phyloP scores from a whole-genome alignment of 2,113 vertebrate genomes.

The Ornithorhynchus anatinus region DNA sequence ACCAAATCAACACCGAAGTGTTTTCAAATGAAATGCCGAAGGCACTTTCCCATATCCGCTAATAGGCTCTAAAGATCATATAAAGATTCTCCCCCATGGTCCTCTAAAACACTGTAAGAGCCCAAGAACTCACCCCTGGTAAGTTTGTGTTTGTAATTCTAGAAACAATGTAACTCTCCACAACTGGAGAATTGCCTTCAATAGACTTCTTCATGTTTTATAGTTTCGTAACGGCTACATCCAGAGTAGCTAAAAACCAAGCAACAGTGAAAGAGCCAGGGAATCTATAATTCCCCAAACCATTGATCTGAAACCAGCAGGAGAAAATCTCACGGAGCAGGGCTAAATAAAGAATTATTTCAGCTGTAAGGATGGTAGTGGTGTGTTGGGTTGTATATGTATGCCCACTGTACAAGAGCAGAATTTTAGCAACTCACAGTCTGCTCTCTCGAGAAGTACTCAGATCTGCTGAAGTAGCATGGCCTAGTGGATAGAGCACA shows the following conservation, averaged over 20 bases:
- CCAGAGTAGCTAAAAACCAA: background rate
- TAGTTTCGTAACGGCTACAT: background rate
- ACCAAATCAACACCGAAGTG: background rate
- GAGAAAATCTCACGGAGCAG: background rate
- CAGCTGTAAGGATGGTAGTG: background rate
- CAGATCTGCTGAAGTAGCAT: too few species aligned
- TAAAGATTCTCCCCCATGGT: background rate
- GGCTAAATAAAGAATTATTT: background rate
- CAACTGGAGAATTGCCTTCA: background rate
- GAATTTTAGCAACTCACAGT: too few species aligned
- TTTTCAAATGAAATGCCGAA: background rate
- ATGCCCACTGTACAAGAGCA: too few species aligned
- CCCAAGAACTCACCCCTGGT: background rate
- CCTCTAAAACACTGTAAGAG: background rate
- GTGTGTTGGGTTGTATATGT: background rate
- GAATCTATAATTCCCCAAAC: background rate
- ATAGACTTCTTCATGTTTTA: background rate
- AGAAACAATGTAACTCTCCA: background rate
- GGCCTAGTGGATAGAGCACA: too few species aligned
- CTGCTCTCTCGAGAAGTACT: too few species aligned
- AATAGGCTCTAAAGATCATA: background rate
- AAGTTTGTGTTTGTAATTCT: constrained; percentile 11
- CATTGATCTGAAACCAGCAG: background rate
- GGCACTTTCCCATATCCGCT: background rate
- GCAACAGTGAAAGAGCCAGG: background rate